Conservation (phyloP, 1,140 invertebrate genomes). For the Brachionus asplanchnoidis region DNA sequence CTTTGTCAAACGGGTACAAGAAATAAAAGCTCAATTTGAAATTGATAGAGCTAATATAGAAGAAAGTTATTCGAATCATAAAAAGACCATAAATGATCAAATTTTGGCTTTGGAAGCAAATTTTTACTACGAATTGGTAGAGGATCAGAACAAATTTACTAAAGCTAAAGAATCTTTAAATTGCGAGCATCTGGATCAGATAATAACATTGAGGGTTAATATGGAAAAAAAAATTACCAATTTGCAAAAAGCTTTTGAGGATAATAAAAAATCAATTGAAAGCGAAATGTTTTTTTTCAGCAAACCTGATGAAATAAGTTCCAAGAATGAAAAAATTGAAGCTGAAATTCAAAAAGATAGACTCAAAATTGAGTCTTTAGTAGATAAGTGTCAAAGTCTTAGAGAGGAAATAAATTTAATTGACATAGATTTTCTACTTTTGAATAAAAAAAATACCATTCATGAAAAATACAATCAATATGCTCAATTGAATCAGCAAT, state of each 20-base stretch:
- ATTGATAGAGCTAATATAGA: neutral
- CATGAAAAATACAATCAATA: constrained; percentile 14
- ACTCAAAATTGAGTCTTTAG: neutral
- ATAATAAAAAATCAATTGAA: neutral
- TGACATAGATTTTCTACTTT: neutral
- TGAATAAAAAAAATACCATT: neutral
- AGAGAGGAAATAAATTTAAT: neutral
- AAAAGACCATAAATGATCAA: neutral
- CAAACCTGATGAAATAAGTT: neutral
- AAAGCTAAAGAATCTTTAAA: constrained; percentile 11
- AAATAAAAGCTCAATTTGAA: neutral
- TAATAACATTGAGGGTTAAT: neutral
- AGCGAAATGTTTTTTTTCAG: neutral
- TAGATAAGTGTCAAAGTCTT: neutral
- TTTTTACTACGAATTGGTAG: neutral
- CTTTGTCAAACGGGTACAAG: neutral
- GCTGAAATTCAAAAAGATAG: neutral
- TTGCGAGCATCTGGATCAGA: neutral
- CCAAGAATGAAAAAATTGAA: neutral
- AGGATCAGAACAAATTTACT: neutral
- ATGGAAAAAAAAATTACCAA: neutral
- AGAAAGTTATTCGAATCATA: neutral
- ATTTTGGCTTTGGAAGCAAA: neutral
- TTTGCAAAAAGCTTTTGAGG: neutral
- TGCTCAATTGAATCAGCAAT: neutral